Base-by-base conservation (phyloP, 2,797 vertebrate species). In the Neostethus bicornis region DNA sequence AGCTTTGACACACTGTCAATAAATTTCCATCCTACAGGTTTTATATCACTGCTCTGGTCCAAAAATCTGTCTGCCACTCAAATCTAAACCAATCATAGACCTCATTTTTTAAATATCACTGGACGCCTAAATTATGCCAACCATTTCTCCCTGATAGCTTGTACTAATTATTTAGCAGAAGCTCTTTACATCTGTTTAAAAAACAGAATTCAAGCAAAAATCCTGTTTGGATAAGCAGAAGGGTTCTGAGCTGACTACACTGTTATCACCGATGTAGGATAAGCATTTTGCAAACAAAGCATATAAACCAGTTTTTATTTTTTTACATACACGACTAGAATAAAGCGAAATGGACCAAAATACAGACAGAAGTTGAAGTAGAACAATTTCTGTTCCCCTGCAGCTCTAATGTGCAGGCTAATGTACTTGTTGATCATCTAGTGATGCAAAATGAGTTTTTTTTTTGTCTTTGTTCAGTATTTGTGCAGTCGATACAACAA, bases 51-150 rank as follows among this genome's bases (percentile, higher is more conserved):
- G 34, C 48, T 25, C 48, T 26, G 35, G 3, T 38, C 34, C 21
- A 25, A 25, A 37, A 25, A 37, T 37, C 32, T 12, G 23, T 37
- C 6, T 16, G 32, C 20, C 21, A 23, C 32, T 34, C 21, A 10
- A 25, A 48, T 24, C 48, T 17, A 16, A 51, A 20, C 48, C 48
- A 51, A 51, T 24, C 32, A 51, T 10, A 12, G 9, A 28, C 10
- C 26, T 26, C 10, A 20, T 35, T 24, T 34, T 51, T 51, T 37
- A 51, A 16, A 51, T 51, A 51, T 24, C 12, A 42, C 20, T 23
- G 12, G 20, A 23, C 21, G 19, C 9, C 19, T 41, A 10, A 19
- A 19, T 14, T 13, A 13, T 11, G 20, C 39, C 7, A 16, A 37
- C 7, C 39, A 0, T 5, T 14, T 23, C 39, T 42, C 39, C 14